Base-by-base conservation (phyloP, 2,113 vertebrate species). In the Xiphophorus couchianus region DNA sequence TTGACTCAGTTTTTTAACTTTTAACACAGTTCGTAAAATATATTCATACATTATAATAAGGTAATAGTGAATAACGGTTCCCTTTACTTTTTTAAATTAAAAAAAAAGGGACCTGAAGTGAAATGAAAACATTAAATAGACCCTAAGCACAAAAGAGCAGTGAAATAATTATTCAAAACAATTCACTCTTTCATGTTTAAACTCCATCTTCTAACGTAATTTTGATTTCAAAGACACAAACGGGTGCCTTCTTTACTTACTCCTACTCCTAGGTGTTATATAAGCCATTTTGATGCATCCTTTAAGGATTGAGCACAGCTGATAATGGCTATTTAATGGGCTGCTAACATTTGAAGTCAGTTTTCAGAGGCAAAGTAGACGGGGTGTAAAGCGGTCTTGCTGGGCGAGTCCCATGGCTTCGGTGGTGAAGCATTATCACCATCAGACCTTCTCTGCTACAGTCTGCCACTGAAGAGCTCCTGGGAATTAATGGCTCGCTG, bases 381-480 rank as follows among this genome's bases (percentile, higher is more conserved):
- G 33, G 25, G 19, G 51, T 39, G 30, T 67, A 44, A 69, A 48
- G n/a, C n/a, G 69, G 62, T 74, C 25, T 35, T 67, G 54, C 67
- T 73, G 63, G 58, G 58, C 27, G 35, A 65, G 25, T 0, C 42
- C 19, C 42, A 27, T n/a, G 62, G 62, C 68, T 31, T 71, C 74
- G 60, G 72, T 13, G 48, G 48, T 2, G 22, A 74, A 14, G 17
- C 31, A 66, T 75, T 69, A 54, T 76, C 51, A 62, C 42, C 73
- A 65, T 54, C 69, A 74, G 58, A 73, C 67, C 81, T 73, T 81
- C 62, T 22, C 35, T 25, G 30, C 66, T 61, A 22, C 48, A 72
- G 29, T 62, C 39, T 76, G 69, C 82, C 31, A 72, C 80, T 67
- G 54, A 48, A 64, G 44, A 75, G n/a, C 82, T 83, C 82, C 30